phyloP scores from a whole-genome alignment of 2,797 vertebrate species.

The Crenichthys baileyi region DNA sequence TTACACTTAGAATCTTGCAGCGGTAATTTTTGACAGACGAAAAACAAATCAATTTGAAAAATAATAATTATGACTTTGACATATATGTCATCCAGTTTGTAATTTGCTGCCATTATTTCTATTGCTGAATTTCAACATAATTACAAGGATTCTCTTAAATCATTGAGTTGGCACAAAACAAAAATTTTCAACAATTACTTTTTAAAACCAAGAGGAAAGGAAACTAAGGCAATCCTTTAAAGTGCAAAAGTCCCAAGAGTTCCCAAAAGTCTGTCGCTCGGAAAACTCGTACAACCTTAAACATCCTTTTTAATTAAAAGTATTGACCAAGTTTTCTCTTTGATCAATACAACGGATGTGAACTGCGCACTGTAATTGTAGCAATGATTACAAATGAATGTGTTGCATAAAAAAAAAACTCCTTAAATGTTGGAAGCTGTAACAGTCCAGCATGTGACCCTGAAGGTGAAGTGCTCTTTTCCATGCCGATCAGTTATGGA shows the following conservation, averaged over 20 bases:
- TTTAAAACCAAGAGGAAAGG: background rate
- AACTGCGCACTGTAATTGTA: conserved; percentile 2
- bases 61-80: background rate
- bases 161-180: conserved; percentile 1
- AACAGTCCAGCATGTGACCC: conserved; percentile 7
- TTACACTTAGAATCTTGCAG: background rate
- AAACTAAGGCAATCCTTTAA: background rate
- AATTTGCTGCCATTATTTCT: background rate
- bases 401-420: background rate
- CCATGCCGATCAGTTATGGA: conserved; percentile 4
- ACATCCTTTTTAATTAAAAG: conserved; percentile 13
- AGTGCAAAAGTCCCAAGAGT: background rate
- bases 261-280: background rate
- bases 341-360: conserved; percentile 15
- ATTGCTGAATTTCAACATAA: conserved; percentile 5
- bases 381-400: conserved; percentile 12
- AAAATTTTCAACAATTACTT: background rate
- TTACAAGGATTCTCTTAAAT: conserved; percentile 2
- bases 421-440: background rate
- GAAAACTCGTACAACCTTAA: conserved; percentile 3
- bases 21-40: background rate
- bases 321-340: conserved; percentile 22
- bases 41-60: background rate
- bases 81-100: background rate
- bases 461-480: conserved; percentile 5